Conservation (phyloP, 2,113 vertebrate genomes). For the Calyptomena viridis region DNA sequence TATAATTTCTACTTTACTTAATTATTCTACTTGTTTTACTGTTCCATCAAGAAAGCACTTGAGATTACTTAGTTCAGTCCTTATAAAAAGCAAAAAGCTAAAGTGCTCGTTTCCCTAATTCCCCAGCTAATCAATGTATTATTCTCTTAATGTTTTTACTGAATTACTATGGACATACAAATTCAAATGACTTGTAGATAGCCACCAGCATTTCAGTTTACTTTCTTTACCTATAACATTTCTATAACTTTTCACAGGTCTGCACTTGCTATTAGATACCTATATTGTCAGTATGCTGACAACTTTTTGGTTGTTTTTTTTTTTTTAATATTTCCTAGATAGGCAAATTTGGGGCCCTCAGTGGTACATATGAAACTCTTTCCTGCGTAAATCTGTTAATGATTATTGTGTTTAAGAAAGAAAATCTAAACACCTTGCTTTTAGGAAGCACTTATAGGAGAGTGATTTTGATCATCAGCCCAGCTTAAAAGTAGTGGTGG, state of each 20-base stretch:
- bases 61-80: background rate
- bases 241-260: background rate
- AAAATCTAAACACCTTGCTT: background rate
- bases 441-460: background rate
- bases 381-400: background rate
- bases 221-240: background rate
- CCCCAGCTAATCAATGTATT: background rate
- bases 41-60: background rate
- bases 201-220: background rate
- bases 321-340: background rate
- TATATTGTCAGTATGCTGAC: background rate
- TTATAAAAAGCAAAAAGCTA: background rate
- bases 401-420: background rate
- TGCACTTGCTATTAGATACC: background rate
- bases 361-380: background rate
- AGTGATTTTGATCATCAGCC: background rate
- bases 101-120: background rate
- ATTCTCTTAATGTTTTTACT: background rate
- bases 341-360: background rate
- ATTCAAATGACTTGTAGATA: background rate
- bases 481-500: background rate
- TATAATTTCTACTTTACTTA: background rate
- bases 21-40: background rate
- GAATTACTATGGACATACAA: background rate
- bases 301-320: accelerated